Base-by-base conservation (phyloP, 2,797 vertebrate genomes). In the Gorsachius magnificus region DNA sequence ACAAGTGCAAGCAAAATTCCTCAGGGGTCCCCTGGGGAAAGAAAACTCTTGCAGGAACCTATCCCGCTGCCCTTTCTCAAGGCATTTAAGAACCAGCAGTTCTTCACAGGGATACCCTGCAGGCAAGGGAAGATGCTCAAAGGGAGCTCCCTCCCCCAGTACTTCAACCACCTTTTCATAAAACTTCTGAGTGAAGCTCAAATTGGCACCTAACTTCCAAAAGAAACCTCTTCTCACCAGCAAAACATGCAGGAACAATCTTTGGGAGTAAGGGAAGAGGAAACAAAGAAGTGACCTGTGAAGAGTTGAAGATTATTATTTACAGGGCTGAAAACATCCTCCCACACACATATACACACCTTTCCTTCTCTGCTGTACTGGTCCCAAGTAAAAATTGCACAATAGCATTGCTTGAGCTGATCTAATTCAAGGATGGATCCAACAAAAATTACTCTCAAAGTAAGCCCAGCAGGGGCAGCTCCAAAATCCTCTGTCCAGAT, bases 21-120 rank as follows among this genome's bases (percentile, higher is more conserved):
- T 85, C 60, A 54, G 53, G 29, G 17, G 45, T 74, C 70, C 45
- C 48, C n/a, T 16, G 28, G 51, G 51, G 66, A 87, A 93, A 69
- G 20, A 82, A 91, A 92, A 90, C n/a, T 83, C 76, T 94, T 95
- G 53, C 83, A 89, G 75, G 56, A 94, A 92, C 57, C 29, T 68
- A 79, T 74, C 6, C 58, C 38, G 50, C 29, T 74, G 56, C 26
- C 64, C 75, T 36, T 92, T 85, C 60, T 75, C 63, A 80, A 92
- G 10, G 33, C 93, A 90, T 94, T 96, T 93, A 87, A 89, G 92
- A 92, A 77, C 21, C 22, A 11, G 0, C 26, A 87, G 65, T 50
- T 93, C 79, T 91, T 81, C 76, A 68, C 0, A 74, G 33, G 57
- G 43, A 84, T 71, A 88, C 19, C 24, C 54, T 0, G 0, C 71